Percentiles rank a stretch among this genome's conserved stretches.
Conservation (phyloP, 2,888 invertebrate species). For the Ormia ochracea region DNA sequence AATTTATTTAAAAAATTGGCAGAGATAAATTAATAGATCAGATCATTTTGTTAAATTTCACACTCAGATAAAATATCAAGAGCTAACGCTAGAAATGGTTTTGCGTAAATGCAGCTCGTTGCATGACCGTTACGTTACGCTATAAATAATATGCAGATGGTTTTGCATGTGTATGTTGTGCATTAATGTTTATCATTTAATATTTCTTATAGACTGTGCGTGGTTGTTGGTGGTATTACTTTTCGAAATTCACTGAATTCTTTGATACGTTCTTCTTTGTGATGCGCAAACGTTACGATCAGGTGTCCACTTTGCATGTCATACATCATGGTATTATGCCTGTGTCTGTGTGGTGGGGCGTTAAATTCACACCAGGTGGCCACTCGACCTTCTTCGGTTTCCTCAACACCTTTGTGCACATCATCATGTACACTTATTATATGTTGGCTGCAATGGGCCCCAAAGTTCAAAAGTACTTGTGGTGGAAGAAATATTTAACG, state of each 20-base stretch:
- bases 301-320: constrained; percentile 93
- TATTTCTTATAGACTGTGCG: constrained; percentile 82
- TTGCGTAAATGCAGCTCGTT: background rate
- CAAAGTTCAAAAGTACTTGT: constrained; percentile 88
- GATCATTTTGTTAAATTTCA: constrained; percentile 15
- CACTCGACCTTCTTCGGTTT: constrained; percentile 96
- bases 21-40: background rate
- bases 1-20: background rate
- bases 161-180: too few species aligned
- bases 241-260: constrained; percentile 96
- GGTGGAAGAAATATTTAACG: constrained; percentile 98
- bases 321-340: constrained; percentile 98
- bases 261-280: constrained; percentile 96
- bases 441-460: constrained; percentile 93
- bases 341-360: constrained; percentile 93
- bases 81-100: constrained; percentile 22
- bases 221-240: constrained; percentile 95
- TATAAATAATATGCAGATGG: too few species aligned
- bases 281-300: constrained; percentile 93
- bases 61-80: background rate
- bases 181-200: background rate
- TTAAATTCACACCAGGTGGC: constrained; percentile 92
- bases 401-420: constrained; percentile 95
- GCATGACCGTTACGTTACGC: constrained; percentile 9
- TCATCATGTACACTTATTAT: constrained; percentile 96